A percentile compares a stretch with the other conserved stretches of the same genome.
Conservation (phyloP, 2,888 invertebrate species). For the Dascillus cervinus region DNA sequence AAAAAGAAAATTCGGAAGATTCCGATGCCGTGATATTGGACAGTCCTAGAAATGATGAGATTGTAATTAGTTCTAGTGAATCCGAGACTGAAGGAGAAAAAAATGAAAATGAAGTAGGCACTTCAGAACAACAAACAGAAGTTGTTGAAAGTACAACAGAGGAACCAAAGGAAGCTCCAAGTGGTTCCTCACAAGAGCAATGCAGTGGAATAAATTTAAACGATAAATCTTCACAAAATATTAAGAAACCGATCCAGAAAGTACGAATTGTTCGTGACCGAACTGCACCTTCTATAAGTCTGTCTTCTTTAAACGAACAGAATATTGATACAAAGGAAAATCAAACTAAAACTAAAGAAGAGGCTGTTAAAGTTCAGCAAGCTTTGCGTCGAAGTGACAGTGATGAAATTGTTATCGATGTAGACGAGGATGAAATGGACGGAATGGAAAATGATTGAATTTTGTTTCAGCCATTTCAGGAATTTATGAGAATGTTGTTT, state of each 20-base stretch:
- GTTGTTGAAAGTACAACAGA: background rate
- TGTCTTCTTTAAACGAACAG: too few relatives aligned
- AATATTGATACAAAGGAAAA: background rate
- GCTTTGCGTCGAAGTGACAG: constrained; percentile 16
- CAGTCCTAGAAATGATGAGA: constrained; percentile 28
- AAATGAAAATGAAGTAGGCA: background rate
- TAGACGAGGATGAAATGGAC: constrained; percentile 25
- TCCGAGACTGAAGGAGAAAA: constrained; percentile 19
- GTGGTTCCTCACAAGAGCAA: too few relatives aligned
- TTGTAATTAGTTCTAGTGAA: constrained; percentile 40
- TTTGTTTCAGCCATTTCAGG: too few relatives aligned
- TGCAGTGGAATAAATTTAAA: too few relatives aligned
- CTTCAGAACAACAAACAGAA: background rate
- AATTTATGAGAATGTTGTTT: too few relatives aligned
- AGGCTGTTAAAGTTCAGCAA: constrained; percentile 2
- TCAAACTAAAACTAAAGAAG: background rate
- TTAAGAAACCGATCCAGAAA: too few relatives aligned
- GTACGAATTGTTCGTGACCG: too few relatives aligned
- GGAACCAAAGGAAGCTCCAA: background rate
- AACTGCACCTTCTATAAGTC: too few relatives aligned
- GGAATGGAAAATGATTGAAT: constrained; percentile 11
- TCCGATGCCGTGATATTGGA: constrained; percentile 35
- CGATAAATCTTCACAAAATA: too few relatives aligned
- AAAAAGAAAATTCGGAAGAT: constrained; percentile 20
- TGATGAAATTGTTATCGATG: constrained; percentile 22